These are phyloP conservation scores for Cynoglossus semilaevis DNA, from an alignment of 2,113 vertebrate genomes.

Conservation along the genomic window DNA sequence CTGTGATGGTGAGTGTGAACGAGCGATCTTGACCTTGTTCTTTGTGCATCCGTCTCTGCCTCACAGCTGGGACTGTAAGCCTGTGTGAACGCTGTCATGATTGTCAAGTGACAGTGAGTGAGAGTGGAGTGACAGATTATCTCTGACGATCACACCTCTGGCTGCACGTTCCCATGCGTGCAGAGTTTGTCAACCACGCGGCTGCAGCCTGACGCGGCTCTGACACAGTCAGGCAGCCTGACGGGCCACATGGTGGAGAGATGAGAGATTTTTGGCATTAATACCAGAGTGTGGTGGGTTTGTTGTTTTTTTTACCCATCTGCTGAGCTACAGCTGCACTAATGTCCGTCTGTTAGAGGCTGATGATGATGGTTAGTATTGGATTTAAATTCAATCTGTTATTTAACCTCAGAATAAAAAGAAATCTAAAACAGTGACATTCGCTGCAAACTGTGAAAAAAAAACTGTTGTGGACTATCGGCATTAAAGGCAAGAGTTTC, in stretches of 20 bases:
- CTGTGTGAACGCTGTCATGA: neutral
- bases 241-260: conserved; percentile 10
- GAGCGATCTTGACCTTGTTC: neutral
- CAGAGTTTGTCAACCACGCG: too few relatives aligned
- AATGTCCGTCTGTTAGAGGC: too few relatives aligned
- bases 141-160: conserved; percentile 3
- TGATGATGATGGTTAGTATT: too few relatives aligned
- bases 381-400: too few relatives aligned
- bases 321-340: conserved; percentile 43
- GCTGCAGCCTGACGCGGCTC: neutral
- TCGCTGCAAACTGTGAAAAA: too few relatives aligned
- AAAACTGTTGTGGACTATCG: too few relatives aligned
- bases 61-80: too few relatives aligned
- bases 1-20: neutral
- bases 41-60: neutral
- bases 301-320: conserved; percentile 49
- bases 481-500: too few relatives aligned
- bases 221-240: conserved; percentile 5
- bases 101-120: neutral
- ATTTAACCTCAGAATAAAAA: too few relatives aligned
- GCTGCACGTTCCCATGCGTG: too few relatives aligned
- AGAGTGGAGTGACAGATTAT: conserved; percentile 20
- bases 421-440: too few relatives aligned
- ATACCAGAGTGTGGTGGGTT: conserved; percentile 17
- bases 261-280: conserved; percentile 39